Percentiles rank a stretch among this genome's conserved stretches.
phyloP scores from a whole-genome alignment of 2,113 vertebrate species.

The Otolemur garnettii region DNA sequence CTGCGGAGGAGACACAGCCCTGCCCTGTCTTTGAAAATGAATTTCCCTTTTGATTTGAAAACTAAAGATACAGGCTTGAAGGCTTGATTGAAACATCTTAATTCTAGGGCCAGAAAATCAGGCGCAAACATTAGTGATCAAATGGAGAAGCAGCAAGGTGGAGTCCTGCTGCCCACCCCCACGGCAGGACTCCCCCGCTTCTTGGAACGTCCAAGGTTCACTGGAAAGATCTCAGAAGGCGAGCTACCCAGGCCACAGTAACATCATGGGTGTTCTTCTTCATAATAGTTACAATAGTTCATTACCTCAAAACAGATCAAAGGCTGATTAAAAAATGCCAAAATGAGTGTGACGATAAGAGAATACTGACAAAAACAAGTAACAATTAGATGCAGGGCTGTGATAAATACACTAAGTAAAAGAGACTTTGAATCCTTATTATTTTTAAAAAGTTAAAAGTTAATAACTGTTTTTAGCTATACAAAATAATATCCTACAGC shows the following conservation, averaged over 20 bases:
- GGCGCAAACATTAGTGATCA: background rate
- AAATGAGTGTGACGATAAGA: background rate
- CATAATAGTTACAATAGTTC: background rate
- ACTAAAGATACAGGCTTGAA: background rate
- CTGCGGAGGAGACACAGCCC: background rate
- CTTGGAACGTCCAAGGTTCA: background rate
- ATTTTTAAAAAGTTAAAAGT: slow-evolving; percentile 43
- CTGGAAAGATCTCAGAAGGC: background rate
- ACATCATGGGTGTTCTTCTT: slow-evolving; percentile 9
- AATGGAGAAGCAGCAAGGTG: background rate
- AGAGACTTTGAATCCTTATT: slow-evolving; percentile 17
- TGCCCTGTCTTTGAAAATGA: background rate
- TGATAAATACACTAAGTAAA: background rate
- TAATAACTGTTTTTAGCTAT: slow-evolving; percentile 9
- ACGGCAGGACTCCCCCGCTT: background rate
- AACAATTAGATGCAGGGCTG: background rate
- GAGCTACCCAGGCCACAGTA: background rate
- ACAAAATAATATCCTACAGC: background rate
- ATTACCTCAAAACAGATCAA: background rate
- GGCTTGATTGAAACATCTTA: background rate
- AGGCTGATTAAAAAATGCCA: background rate
- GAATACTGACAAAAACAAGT: background rate
- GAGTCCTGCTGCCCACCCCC: background rate
- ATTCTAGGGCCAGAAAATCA: slow-evolving; percentile 20
- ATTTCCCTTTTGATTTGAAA: slow-evolving; percentile 35